Conservation (phyloP, 2,113 vertebrate species). For the Suricata suricatta region DNA sequence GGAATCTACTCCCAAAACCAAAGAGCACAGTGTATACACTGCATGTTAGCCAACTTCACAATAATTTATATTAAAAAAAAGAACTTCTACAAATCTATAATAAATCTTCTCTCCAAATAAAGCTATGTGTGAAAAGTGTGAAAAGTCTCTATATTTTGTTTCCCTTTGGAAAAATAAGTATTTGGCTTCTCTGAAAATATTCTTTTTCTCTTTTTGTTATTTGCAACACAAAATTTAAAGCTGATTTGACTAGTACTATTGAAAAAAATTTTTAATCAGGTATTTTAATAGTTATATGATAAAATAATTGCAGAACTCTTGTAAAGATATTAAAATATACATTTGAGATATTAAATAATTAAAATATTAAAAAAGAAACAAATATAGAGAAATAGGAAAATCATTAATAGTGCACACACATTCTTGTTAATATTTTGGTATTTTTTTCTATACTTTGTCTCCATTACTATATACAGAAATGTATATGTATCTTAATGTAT, state of each 20-base stretch:
- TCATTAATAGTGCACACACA: neutral
- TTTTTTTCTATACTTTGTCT: neutral
- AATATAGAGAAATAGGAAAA: neutral
- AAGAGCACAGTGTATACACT: too few species aligned
- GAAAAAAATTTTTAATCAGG: neutral
- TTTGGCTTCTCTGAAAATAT: neutral
- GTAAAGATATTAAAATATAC: neutral
- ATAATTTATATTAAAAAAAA: too few species aligned
- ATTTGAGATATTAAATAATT: neutral
- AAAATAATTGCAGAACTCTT: neutral
- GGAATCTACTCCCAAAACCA: too few species aligned
- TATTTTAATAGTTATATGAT: neutral
- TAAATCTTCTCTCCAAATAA: neutral
- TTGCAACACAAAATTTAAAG: neutral
- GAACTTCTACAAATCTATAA: neutral
- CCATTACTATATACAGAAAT: neutral
- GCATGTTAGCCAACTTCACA: too few species aligned
- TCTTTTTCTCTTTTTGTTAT: neutral
- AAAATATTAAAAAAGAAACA: slow-evolving; percentile 14
- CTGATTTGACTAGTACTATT: neutral
- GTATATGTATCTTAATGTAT: neutral
- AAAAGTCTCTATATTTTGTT: neutral
- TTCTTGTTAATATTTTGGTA: neutral
- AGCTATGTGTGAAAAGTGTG: neutral
- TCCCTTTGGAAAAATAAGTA: neutral